Conservation (phyloP, 1,140 invertebrate species). For the Ceratitis capitata region DNA sequence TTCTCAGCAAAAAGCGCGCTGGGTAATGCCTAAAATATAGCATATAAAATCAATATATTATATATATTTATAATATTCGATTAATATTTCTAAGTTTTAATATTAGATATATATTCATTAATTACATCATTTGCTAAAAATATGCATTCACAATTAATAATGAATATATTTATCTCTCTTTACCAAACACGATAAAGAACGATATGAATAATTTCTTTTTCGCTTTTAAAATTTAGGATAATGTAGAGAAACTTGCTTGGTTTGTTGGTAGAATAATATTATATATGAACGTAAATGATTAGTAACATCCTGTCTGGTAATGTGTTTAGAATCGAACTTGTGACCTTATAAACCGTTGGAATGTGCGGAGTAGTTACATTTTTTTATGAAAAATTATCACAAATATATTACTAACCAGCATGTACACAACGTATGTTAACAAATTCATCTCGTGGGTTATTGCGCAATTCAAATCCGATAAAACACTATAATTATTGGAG, state of each 20-base stretch:
- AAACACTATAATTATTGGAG: background rate
- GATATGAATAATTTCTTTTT: too few relatives aligned
- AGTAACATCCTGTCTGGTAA: too few relatives aligned
- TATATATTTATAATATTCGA: background rate
- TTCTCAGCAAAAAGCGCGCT: conserved; percentile 54
- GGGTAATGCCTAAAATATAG: conserved; percentile 47
- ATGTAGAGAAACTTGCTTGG: too few relatives aligned
- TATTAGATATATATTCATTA: background rate
- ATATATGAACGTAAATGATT: too few relatives aligned
- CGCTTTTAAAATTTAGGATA: too few relatives aligned
- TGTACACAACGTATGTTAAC: background rate
- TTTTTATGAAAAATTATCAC: too few relatives aligned
- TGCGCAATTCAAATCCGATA: background rate
- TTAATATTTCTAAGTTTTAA: background rate
- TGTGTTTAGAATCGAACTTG: too few relatives aligned
- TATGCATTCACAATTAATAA: background rate
- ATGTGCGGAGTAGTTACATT: too few relatives aligned
- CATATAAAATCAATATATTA: background rate
- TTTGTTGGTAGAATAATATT: too few relatives aligned
- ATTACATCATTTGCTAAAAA: background rate
- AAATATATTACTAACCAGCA: conserved; percentile 4
- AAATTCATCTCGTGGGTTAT: background rate
- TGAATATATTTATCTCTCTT: background rate
- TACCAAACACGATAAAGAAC: background rate
- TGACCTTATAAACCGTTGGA: too few relatives aligned